Percentiles rank a stretch among this genome's conserved stretches.
These are phyloP conservation scores for Osmoderma eremita DNA, from an alignment of 2,888 invertebrate species.

Conservation along the genomic window DNA sequence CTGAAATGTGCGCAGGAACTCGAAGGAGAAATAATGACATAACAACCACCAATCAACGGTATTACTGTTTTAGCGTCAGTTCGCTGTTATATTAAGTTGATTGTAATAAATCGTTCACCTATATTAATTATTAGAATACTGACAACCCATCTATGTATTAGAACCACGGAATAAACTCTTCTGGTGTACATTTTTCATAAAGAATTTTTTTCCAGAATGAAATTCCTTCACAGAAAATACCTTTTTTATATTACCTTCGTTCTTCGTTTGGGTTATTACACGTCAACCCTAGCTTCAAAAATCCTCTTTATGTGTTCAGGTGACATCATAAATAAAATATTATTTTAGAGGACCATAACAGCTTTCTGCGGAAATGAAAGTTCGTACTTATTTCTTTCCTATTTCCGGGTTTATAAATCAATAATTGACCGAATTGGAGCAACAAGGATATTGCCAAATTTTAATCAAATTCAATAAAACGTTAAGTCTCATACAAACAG, in stretches of 20 bases:
- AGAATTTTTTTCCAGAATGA: too few relatives aligned
- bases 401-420: too few relatives aligned
- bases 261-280: neutral
- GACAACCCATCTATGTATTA: neutral
- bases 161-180: too few relatives aligned
- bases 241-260: neutral
- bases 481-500: too few relatives aligned
- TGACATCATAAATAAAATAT: slow-evolving; percentile 44
- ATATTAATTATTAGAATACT: neutral
- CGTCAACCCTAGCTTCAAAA: neutral
- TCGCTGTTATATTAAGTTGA: neutral
- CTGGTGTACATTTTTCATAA: too few relatives aligned
- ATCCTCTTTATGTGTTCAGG: slow-evolving; percentile 48
- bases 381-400: too few relatives aligned
- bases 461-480: too few relatives aligned
- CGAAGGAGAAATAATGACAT: neutral
- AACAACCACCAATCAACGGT: slow-evolving; percentile 10
- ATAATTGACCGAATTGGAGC: too few relatives aligned
- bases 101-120: neutral
- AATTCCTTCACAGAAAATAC: too few relatives aligned
- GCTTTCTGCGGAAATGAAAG: too few relatives aligned
- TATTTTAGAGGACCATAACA: too few relatives aligned
- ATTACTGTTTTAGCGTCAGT: slow-evolving; percentile 1
- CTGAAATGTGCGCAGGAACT: slow-evolving; percentile 13
- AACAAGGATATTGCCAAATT: too few relatives aligned